These are phyloP conservation scores for Hippocampus barbouri DNA, from an alignment of 2,113 vertebrate species.

Conservation along the genomic window DNA sequence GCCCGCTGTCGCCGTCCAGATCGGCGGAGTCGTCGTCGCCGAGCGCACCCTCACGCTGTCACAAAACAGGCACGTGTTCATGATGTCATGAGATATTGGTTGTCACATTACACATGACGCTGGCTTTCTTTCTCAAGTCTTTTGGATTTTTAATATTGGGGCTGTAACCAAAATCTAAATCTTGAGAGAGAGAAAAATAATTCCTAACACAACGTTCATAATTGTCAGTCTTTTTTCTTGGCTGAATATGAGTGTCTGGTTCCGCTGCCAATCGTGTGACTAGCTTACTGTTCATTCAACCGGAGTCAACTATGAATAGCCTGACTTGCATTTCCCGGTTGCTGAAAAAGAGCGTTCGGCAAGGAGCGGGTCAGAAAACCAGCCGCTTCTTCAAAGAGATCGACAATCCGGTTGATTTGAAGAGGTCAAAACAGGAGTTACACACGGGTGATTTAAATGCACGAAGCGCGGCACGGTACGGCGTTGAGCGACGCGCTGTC, in stretches of 20 bases:
- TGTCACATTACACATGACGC: not conserved
- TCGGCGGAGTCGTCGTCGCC: conserved; percentile 93
- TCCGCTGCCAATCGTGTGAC: not conserved
- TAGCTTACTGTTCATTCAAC: not conserved
- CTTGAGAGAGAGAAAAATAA: not conserved
- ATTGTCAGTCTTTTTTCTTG: not conserved
- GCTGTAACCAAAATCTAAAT: not conserved
- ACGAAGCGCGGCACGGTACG: not conserved
- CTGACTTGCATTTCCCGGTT: not conserved
- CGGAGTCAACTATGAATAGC: not conserved
- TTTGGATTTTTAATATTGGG: not conserved
- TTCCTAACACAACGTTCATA: not conserved
- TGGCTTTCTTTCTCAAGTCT: not conserved
- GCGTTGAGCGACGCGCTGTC: not conserved
- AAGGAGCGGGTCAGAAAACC: not conserved
- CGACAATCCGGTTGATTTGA: not conserved
- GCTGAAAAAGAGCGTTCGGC: not conserved
- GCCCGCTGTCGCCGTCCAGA: conserved; percentile 90
- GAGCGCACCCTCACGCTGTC: conserved; percentile 90
- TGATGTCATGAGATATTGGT: not conserved
- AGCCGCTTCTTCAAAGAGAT: not conserved
- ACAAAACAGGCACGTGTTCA: conserved; percentile 29
- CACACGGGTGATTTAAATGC: not conserved
- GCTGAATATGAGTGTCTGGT: not conserved
- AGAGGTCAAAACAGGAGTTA: not conserved